Evolutionary conservation across 2,888 invertebrate species (phyloP).

Genomic region (Hedya salicella): DNA sequence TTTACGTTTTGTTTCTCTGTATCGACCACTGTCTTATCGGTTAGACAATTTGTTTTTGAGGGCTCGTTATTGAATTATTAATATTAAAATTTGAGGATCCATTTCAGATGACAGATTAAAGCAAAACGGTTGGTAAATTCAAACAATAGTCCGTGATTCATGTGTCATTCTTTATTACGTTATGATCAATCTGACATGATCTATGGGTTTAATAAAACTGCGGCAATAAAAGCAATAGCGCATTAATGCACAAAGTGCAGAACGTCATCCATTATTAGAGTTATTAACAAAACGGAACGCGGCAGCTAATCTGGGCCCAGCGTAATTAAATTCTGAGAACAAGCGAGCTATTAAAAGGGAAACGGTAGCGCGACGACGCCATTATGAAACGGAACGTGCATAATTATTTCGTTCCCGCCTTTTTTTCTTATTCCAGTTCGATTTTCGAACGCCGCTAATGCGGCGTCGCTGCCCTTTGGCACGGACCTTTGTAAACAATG

Average conservation of each 20-base stretch:
- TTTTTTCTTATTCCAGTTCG: conserved; percentile 76
- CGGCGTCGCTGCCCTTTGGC: conserved; percentile 73
- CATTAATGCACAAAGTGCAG: conserved; percentile 61
- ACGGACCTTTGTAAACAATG: conserved; percentile 81
- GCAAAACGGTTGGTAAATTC: conserved; percentile 45
- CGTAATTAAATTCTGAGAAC: conserved; percentile 84
- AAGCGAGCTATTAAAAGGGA: conserved; percentile 82
- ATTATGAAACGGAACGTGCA: conserved; percentile 84
- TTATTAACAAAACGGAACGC: conserved; percentile 82
- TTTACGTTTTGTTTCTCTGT: conserved; percentile 75
- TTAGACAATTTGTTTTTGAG: conserved; percentile 82
- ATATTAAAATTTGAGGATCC: conserved; percentile 66
- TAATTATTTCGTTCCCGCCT: conserved; percentile 84
- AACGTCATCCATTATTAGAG: conserved; percentile 80
- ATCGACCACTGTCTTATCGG: conserved; percentile 77
- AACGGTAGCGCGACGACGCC: conserved; percentile 83
- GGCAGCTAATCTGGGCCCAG: conserved; percentile 78
- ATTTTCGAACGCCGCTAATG: conserved; percentile 81
- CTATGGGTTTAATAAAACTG: conserved; percentile 55
- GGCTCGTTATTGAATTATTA: conserved; percentile 81
- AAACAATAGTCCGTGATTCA: conserved; percentile 25
- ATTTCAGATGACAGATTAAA: conserved; percentile 57
- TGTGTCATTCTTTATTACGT: conserved; percentile 18
- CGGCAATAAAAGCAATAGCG: conserved; percentile 59
- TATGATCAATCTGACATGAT: conserved; percentile 45